Conservation (phyloP, 2,113 vertebrate genomes). For the Chaetodon trifascialis region DNA sequence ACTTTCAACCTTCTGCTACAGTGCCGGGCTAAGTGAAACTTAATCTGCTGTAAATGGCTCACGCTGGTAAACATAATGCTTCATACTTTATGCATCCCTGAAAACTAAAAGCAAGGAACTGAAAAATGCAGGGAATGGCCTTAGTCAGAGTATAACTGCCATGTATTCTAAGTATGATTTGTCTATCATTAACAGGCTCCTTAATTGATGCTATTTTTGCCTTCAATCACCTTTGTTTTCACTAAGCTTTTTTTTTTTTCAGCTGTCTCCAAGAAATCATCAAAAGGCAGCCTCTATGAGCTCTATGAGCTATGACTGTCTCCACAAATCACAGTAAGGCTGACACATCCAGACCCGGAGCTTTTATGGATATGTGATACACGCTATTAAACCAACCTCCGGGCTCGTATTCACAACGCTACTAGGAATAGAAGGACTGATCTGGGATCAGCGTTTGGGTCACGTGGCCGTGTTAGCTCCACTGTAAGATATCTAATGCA, state of each 20-base stretch:
- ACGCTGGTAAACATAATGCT: constrained; percentile 39
- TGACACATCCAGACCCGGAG: constrained; percentile 44
- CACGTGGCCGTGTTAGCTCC: constrained; percentile 39
- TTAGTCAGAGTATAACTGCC: not conserved
- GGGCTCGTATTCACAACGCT: constrained; percentile 41
- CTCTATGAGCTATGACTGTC: constrained; percentile 36
- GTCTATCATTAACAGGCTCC: constrained; percentile 39
- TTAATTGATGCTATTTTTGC: constrained; percentile 58
- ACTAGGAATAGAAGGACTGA: constrained; percentile 49
- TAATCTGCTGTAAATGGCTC: constrained; percentile 37
- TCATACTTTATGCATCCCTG: constrained; percentile 29
- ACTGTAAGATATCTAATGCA: constrained; percentile 47
- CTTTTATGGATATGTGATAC: constrained; percentile 64
- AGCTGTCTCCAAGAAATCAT: constrained; percentile 29
- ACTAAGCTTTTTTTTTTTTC: constrained; percentile 1
- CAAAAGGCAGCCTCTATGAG: constrained; percentile 22
- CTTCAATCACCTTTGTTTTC: constrained; percentile 26
- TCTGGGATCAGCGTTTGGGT: constrained; percentile 43
- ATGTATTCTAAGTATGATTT: constrained; percentile 35
- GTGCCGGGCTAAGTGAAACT: constrained; percentile 15
- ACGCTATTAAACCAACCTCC: constrained; percentile 55
- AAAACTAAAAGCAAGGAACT: not conserved
- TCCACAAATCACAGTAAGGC: constrained; percentile 56
- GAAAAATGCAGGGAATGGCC: constrained; percentile 2
- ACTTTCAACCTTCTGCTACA: constrained; percentile 36